A percentile compares a stretch with the other conserved stretches of the same genome.
Evolutionary conservation across 2,888 invertebrate genomes (phyloP).

Genomic region (Scotopteryx bipunctaria): DNA sequence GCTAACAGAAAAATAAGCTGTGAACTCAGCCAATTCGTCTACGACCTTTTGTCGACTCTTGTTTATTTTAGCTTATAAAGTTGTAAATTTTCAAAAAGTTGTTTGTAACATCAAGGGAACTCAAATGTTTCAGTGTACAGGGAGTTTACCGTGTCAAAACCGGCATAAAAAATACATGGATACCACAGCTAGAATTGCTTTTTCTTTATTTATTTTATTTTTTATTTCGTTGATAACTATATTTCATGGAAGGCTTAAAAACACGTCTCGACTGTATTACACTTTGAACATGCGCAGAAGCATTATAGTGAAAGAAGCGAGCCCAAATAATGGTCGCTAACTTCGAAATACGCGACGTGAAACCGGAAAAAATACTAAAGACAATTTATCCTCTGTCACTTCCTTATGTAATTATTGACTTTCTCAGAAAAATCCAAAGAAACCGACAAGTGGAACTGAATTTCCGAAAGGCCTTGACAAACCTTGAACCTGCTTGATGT

Average conservation of each 20-base stretch:
- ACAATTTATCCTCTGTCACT: conserved; percentile 11
- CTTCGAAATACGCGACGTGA: conserved; percentile 13
- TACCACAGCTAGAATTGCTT: not conserved
- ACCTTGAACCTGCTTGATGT: no score
- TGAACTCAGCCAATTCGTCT: conserved; percentile 46
- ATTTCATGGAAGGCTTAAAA: not conserved
- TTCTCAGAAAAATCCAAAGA: no score
- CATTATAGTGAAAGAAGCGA: conserved; percentile 9
- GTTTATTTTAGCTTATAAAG: not conserved
- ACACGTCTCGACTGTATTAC: not conserved
- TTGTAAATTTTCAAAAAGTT: no score
- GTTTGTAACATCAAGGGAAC: no score
- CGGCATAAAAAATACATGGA: no score
- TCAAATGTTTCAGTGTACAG: no score
- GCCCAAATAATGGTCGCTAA: conserved; percentile 6
- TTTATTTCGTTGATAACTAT: not conserved
- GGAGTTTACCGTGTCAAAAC: no score
- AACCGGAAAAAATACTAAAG: conserved; percentile 18
- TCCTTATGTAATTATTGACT: conserved; percentile 16
- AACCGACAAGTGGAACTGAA: no score
- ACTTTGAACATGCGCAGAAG: not conserved
- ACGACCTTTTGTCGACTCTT: conserved; percentile 32
- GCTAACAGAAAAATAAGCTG: conserved; percentile 52
- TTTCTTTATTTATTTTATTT: not conserved
- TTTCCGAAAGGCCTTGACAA: no score